Evolutionary conservation across 2,888 invertebrate species (phyloP).

Genomic region (Caenorhabditis panamensis): DNA sequence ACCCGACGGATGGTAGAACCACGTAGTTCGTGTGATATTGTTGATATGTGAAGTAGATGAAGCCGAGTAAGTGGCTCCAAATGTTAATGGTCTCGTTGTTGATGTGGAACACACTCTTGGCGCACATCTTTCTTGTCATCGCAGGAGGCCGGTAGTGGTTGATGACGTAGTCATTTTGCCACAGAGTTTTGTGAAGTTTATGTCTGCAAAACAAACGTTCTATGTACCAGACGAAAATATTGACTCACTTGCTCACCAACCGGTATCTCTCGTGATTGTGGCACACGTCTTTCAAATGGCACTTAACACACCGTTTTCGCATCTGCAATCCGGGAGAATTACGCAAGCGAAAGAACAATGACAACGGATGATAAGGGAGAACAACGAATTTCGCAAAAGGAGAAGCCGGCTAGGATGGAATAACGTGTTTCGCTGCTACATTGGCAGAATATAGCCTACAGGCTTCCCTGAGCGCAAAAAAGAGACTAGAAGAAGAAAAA

Average conservation of each 20-base stretch:
- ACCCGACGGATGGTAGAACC: conserved; percentile 85
- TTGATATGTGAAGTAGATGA: conserved; percentile 87
- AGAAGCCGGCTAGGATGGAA: background rate
- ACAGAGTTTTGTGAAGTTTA: conserved; percentile 69
- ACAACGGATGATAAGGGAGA: conserved; percentile 11
- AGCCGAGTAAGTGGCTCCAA: conserved; percentile 90
- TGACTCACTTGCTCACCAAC: conserved; percentile 58
- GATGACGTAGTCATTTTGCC: conserved; percentile 79
- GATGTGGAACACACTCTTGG: conserved; percentile 96
- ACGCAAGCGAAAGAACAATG: conserved; percentile 2
- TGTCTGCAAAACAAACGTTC: conserved; percentile 62
- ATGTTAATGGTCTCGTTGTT: conserved; percentile 97
- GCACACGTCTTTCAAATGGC: conserved; percentile 55
- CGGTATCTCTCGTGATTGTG: conserved; percentile 62
- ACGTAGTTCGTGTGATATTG: conserved; percentile 88
- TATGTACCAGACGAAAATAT: conserved; percentile 13
- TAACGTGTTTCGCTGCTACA: conserved; percentile 9
- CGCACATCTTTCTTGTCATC: conserved; percentile 89
- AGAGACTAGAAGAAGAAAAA: background rate
- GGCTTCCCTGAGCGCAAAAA: background rate
- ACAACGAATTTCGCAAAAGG: conserved; percentile 14
- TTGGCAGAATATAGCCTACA: conserved; percentile 16
- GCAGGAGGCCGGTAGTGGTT: conserved; percentile 81
- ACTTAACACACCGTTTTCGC: conserved; percentile 54
- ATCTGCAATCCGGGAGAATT: conserved; percentile 25